Conservation (phyloP, 2,113 vertebrate genomes). For the Caranx ignobilis region DNA sequence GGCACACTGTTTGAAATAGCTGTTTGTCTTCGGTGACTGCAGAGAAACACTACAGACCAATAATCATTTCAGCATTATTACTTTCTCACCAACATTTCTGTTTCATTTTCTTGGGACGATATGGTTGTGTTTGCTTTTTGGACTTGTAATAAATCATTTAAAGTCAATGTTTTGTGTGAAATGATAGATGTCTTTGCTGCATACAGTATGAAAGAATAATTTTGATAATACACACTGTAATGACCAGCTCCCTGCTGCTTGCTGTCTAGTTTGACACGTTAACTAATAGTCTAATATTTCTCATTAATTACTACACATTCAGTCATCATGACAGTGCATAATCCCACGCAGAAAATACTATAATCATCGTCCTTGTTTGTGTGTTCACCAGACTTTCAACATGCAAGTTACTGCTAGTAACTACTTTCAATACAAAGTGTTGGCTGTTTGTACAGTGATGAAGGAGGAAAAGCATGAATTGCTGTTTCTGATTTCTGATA, state of each 20-base stretch:
- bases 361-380: no score
- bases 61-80: neutral
- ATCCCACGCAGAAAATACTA: neutral
- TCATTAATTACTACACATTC: neutral
- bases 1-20: neutral
- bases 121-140: neutral
- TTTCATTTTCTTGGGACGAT: neutral
- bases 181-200: slow-evolving; percentile 21
- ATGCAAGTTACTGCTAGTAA: no score
- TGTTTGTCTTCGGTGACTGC: neutral
- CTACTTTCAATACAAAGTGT: no score
- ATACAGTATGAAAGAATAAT: neutral
- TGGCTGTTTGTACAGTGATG: no score
- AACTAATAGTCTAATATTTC: neutral
- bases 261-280: neutral
- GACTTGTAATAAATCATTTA: slow-evolving; percentile 13
- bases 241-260: neutral
- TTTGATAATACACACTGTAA: slow-evolving; percentile 25
- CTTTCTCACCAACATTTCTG: neutral
- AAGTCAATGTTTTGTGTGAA: neutral
- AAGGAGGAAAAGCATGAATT: no score
- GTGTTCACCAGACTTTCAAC: no score
- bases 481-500: no score
- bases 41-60: neutral
- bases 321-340: neutral